Conservation (phyloP, 2,797 vertebrate species). For the Otolemur crassicaudatus region DNA sequence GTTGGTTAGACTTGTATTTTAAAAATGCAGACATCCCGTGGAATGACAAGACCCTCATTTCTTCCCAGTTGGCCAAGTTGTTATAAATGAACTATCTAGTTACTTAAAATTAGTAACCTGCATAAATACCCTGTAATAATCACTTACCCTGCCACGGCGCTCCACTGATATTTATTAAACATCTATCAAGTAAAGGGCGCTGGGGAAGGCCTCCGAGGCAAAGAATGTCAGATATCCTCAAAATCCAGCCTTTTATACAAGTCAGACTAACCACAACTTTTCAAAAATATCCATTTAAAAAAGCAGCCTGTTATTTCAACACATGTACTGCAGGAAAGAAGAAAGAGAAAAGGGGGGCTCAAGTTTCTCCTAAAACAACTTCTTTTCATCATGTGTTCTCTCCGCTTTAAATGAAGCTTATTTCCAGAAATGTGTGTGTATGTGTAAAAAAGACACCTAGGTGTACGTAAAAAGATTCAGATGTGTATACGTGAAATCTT, state of each 20-base stretch:
- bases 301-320: neutral
- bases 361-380: neutral
- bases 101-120: neutral
- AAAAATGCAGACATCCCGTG: neutral
- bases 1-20: slow-evolving; percentile 49
- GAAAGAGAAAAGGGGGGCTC: neutral
- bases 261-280: neutral
- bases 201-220: neutral
- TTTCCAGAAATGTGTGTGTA: accelerated
- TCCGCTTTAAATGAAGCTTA: neutral
- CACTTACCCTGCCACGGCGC: accelerated
- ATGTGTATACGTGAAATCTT: neutral
- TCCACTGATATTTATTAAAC: neutral
- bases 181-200: too few relatives aligned
- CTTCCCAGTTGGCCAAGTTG: neutral
- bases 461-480: too few relatives aligned
- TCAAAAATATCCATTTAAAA: neutral
- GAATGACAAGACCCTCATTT: neutral
- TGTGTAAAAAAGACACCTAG: neutral
- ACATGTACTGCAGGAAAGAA: neutral
- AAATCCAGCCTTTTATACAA: neutral
- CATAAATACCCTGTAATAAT: neutral
- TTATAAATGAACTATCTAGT: neutral
- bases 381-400: neutral
- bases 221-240: neutral